Conservation (phyloP, 2,797 vertebrate genomes). For the Rhincodon typus region DNA sequence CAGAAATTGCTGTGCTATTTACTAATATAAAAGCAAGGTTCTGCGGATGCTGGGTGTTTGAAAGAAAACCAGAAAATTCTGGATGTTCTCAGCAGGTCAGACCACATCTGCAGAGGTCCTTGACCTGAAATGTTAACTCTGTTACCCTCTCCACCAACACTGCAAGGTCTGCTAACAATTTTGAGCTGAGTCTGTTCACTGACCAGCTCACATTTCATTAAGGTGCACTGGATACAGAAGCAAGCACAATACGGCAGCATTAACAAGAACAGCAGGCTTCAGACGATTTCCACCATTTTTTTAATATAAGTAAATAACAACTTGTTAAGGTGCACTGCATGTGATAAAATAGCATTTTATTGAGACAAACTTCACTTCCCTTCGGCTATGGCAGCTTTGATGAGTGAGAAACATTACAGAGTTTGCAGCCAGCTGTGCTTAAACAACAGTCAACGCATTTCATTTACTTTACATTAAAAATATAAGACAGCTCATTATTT, state of each 20-base stretch:
- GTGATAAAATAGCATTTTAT: not conserved
- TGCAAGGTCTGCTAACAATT: not conserved
- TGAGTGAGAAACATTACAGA: not conserved
- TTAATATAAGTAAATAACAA: not conserved
- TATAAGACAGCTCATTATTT: not conserved
- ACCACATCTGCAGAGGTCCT: not conserved
- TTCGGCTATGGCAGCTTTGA: not conserved
- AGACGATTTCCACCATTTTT: not conserved
- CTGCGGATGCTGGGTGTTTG: not conserved
- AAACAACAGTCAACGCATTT: not conserved
- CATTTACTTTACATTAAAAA: not conserved
- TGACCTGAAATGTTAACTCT: not conserved
- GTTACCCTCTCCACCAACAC: not conserved
- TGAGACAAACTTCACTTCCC: not conserved
- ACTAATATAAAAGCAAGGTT: not conserved
- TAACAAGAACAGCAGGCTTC: not conserved
- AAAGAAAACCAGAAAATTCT: not conserved
- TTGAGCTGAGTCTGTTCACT: not conserved
- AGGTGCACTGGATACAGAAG: not conserved
- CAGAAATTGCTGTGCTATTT: not conserved
- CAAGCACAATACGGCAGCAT: not conserved
- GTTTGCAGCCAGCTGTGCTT: not conserved
- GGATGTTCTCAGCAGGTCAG: not conserved
- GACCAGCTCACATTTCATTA: not conserved
- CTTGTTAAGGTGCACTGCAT: not conserved